phyloP scores from a whole-genome alignment of 2,797 vertebrate genomes.

The Pelodytes ibericus region DNA sequence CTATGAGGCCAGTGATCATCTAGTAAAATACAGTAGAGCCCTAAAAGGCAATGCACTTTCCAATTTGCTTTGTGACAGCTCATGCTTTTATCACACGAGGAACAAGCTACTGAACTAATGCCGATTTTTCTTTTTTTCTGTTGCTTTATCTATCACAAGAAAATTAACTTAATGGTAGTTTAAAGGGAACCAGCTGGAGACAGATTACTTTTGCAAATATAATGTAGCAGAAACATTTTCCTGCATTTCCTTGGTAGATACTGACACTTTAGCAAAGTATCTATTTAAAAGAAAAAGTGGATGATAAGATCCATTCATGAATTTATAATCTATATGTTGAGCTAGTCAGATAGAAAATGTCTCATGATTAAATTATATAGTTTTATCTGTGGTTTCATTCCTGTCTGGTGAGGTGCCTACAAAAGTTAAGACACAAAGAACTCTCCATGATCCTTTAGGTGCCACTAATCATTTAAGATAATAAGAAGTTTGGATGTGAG shows the following conservation, averaged over 20 bases:
- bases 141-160: slow-evolving; percentile 64
- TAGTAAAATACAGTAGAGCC: slow-evolving; percentile 29
- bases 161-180: slow-evolving; percentile 59
- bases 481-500: too few relatives aligned
- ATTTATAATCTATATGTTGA: too few relatives aligned
- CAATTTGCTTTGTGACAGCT: slow-evolving; percentile 56
- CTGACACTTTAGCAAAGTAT: too few relatives aligned
- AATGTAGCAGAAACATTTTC: slow-evolving; percentile 25
- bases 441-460: too few relatives aligned
- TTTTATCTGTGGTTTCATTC: too few relatives aligned
- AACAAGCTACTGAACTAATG: slow-evolving; percentile 55
- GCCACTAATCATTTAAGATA: too few relatives aligned
- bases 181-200: slow-evolving; percentile 58
- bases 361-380: too few relatives aligned
- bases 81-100: slow-evolving; percentile 49
- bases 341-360: too few relatives aligned
- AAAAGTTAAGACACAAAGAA: too few relatives aligned
- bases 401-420: too few relatives aligned
- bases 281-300: too few relatives aligned
- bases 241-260: background rate
- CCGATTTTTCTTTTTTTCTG: slow-evolving; percentile 64
- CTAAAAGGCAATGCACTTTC: slow-evolving; percentile 58
- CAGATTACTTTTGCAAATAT: slow-evolving; percentile 27
- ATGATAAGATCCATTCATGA: too few relatives aligned
- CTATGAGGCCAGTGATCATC: background rate